Conservation (phyloP, 2,113 vertebrate genomes). For the Equus quagga region DNA sequence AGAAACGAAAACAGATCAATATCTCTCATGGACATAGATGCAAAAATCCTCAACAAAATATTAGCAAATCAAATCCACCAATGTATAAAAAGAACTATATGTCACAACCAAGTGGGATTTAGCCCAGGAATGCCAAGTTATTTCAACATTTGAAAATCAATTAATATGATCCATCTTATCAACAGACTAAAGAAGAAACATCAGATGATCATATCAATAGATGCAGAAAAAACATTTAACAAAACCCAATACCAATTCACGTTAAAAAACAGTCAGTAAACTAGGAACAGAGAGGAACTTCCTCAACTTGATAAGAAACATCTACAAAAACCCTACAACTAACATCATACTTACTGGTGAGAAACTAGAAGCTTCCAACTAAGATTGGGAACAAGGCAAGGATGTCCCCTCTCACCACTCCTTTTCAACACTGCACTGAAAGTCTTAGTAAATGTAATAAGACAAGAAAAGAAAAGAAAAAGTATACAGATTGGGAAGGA, state of each 20-base stretch:
- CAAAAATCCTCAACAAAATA: background rate
- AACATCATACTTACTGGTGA: background rate
- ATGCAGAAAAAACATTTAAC: background rate
- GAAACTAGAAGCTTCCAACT: background rate
- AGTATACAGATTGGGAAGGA: background rate
- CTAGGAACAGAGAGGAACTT: background rate
- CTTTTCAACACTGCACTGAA: background rate
- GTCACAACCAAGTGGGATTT: background rate
- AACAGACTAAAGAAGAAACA: background rate
- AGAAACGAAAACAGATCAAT: background rate
- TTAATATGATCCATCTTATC: background rate
- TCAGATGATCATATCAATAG: background rate
- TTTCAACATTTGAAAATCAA: background rate
- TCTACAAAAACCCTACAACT: background rate
- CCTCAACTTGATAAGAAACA: background rate
- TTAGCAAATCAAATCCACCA: background rate
- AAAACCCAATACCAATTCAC: background rate
- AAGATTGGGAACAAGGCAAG: background rate
- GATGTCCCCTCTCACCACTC: background rate
- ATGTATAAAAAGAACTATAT: background rate
- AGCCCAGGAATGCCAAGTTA: background rate
- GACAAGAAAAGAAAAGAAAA: background rate
- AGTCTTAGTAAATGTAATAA: background rate
- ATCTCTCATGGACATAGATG: background rate
- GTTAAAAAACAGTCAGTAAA: background rate